Evolutionary conservation across 2,113 vertebrate genomes (phyloP), one percentile per base, ranked within the genome.

Genomic region (Cololabis saira): DNA sequence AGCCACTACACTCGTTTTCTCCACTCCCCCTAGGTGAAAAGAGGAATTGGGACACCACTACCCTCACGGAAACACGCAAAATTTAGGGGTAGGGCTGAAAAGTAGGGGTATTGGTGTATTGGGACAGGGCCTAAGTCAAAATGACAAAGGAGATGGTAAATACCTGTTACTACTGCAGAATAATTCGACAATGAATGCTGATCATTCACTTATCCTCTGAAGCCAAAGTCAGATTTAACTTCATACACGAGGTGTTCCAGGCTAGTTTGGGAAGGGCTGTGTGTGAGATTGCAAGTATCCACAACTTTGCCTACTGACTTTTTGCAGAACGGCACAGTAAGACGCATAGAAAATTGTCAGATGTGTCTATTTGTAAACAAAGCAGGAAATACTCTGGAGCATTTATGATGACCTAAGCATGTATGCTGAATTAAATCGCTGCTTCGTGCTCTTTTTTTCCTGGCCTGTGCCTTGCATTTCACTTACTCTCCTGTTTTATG

Each of bases 391-490:
- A 37, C 33, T 37, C 24, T 2, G 24, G 24, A 27, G 33, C 33
- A 37, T 27, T 27, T 27, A 27, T 27, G 24, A 37, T 37, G 33
- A 37, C 6, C 10, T 37, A 37, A 27, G 6, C 10, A 14, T 33
- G 7, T 24, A 33, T 1, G 7, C 24, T 55, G 33, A 55, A 0
- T 12, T 37, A 11, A 33, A 9, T 17, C 12, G 45, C 2, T 47
- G 45, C 45, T 18, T 44, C 5, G 9, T 5, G n/a, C 16, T 54
- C 42, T n/a, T 43, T 43, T 43, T 12, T 15, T 43, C 12, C 42
- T 43, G 42, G 14, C 42, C 42, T 43, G 54, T 61, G 45, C 22
- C 17, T 53, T 37, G 42, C n/a, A 30, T 55, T n/a, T 59, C 17
- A 48, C 47, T 4, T 12, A 1, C 17, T 12, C 17, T 30, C 14